Conservation (phyloP, 1,140 invertebrate genomes). For the Lucilia cuprina region DNA sequence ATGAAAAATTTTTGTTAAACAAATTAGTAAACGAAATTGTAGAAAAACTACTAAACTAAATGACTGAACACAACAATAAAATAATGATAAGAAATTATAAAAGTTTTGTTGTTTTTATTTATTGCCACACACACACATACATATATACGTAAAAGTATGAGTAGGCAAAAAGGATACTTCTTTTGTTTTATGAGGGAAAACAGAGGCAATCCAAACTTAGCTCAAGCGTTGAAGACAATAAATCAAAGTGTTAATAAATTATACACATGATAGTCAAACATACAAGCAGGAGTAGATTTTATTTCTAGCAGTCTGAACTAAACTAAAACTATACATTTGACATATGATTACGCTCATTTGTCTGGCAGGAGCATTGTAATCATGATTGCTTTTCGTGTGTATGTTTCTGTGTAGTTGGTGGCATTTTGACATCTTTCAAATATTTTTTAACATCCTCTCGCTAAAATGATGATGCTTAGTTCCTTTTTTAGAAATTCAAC, state of each 20-base stretch:
- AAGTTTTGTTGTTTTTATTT: neutral
- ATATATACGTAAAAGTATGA: neutral
- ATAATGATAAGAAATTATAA: constrained; percentile 22
- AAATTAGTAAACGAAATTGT: neutral
- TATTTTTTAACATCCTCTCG: neutral
- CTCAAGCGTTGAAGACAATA: constrained; percentile 4
- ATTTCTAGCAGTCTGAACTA: neutral
- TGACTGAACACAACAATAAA: constrained; percentile 20
- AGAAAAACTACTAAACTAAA: neutral
- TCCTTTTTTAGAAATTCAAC: neutral
- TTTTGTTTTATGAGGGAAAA: neutral
- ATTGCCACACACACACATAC: neutral
- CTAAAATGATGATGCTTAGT: neutral
- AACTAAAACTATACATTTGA: neutral
- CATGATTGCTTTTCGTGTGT: neutral
- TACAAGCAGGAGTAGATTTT: neutral
- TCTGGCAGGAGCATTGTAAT: neutral
- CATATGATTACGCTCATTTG: neutral
- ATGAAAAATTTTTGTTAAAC: constrained; percentile 15
- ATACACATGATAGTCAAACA: neutral
- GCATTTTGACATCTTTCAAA: neutral
- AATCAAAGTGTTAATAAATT: constrained; percentile 31
- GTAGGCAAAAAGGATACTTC: neutral
- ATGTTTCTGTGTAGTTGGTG: neutral
- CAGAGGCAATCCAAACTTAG: neutral